Evolutionary conservation across 2,797 vertebrate genomes (phyloP).

Genomic region (Pangasius macronema): DNA sequence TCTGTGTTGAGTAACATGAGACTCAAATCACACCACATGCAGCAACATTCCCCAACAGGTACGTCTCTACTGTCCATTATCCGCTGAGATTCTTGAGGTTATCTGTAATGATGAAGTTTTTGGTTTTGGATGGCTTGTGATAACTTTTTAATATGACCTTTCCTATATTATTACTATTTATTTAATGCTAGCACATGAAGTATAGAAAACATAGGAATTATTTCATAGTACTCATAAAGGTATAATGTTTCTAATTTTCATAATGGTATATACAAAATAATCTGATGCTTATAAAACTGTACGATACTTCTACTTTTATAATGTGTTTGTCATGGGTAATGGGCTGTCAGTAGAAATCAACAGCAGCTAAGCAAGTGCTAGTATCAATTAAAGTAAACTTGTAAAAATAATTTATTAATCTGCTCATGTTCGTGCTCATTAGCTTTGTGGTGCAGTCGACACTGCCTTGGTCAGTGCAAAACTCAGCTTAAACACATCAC

Average conservation of each 20-base stretch:
- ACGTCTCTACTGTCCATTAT: constrained; percentile 48
- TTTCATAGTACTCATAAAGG: background rate
- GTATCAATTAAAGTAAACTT: background rate
- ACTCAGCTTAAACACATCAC: constrained; percentile 54
- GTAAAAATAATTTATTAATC: background rate
- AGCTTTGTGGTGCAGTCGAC: constrained; percentile 52
- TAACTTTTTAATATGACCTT: background rate
- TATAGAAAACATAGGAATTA: background rate
- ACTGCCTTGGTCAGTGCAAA: constrained; percentile 48
- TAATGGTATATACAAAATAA: background rate
- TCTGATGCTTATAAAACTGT: background rate
- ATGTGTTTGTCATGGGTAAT: background rate
- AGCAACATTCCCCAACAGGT: constrained; percentile 65
- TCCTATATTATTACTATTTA: background rate
- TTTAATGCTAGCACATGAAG: background rate
- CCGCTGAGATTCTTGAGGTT: background rate
- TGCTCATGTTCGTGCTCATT: constrained; percentile 48
- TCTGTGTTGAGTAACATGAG: constrained; percentile 69
- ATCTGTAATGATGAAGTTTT: constrained; percentile 5
- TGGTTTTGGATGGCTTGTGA: background rate
- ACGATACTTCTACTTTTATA: too few relatives aligned
- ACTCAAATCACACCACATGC: constrained; percentile 62
- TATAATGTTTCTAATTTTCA: background rate
- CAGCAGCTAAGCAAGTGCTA: background rate
- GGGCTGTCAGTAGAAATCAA: background rate